These are phyloP conservation scores for Psilopsiagon aymara DNA, from an alignment of 2,113 vertebrate species.

Conservation along the genomic window DNA sequence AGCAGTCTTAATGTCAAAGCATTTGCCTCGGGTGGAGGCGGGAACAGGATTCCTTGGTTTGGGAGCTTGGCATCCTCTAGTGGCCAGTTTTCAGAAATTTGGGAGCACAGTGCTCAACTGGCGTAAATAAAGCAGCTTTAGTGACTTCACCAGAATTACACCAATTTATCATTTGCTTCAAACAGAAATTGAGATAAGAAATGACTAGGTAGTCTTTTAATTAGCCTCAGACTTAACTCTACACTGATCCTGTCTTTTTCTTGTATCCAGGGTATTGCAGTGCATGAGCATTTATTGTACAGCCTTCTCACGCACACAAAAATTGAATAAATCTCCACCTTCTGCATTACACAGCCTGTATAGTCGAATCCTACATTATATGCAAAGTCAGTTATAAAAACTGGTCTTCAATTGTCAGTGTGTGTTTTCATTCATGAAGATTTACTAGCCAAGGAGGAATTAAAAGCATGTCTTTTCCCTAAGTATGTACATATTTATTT, in stretches of 20 bases:
- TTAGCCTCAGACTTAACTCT: not conserved
- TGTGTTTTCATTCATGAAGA: not conserved
- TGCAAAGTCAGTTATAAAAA: not conserved
- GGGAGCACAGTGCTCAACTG: not conserved
- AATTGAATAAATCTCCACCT: not conserved
- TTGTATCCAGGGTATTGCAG: not conserved
- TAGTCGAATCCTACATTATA: not conserved
- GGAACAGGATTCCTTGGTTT: not conserved
- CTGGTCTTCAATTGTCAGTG: not conserved
- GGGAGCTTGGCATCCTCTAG: constrained; percentile 55
- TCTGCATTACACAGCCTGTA: not conserved
- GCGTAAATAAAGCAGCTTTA: not conserved
- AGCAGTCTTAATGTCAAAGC: not conserved
- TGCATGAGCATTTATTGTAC: not conserved
- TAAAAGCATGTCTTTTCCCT: not conserved
- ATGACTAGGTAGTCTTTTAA: not conserved
- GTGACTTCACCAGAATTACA: not conserved
- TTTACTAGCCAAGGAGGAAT: not conserved
- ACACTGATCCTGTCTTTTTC: not conserved
- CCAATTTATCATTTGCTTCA: not conserved
- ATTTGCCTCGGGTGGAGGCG: not conserved
- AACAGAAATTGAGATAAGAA: not conserved
- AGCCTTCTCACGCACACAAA: not conserved
- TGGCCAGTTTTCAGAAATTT: not conserved
- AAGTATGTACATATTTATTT: not conserved